Conservation (phyloP, 2,888 invertebrate genomes). For the Erebia palarica region DNA sequence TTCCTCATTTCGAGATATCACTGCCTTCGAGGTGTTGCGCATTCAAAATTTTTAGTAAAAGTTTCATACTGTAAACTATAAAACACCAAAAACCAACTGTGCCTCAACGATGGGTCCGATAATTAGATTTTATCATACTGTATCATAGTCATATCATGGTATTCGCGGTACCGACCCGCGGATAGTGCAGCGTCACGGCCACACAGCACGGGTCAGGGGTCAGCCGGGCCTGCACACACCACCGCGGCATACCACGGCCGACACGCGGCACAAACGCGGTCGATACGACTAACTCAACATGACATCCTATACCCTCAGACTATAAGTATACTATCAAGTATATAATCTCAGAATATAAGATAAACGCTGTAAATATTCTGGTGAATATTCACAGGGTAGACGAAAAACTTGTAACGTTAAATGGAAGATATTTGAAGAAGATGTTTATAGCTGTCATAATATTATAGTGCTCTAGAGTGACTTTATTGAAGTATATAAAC, state of each 20-base stretch:
- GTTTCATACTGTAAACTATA: background rate
- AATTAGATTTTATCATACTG: background rate
- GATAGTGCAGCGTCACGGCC: slow-evolving; percentile 61
- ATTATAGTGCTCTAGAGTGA: too few species aligned
- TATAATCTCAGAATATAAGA: too few species aligned
- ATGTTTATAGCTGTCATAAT: background rate
- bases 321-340: too few species aligned
- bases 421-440: background rate
- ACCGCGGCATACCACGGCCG: slow-evolving; percentile 51
- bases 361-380: too few species aligned
- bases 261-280: slow-evolving; percentile 31
- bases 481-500: too few species aligned
- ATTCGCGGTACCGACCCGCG: background rate
- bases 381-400: background rate
- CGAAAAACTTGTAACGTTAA: background rate
- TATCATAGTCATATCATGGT: background rate
- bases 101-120: background rate
- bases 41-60: too few species aligned
- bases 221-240: slow-evolving; percentile 59
- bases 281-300: slow-evolving; percentile 39
- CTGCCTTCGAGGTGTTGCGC: too few species aligned
- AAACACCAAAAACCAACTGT: background rate
- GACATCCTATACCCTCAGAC: slow-evolving; percentile 40
- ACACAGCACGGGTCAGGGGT: slow-evolving; percentile 73
- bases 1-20: too few species aligned